Evolutionary conservation across 2,888 invertebrate genomes (phyloP).

Genomic region (Drosophila seclusa): DNA sequence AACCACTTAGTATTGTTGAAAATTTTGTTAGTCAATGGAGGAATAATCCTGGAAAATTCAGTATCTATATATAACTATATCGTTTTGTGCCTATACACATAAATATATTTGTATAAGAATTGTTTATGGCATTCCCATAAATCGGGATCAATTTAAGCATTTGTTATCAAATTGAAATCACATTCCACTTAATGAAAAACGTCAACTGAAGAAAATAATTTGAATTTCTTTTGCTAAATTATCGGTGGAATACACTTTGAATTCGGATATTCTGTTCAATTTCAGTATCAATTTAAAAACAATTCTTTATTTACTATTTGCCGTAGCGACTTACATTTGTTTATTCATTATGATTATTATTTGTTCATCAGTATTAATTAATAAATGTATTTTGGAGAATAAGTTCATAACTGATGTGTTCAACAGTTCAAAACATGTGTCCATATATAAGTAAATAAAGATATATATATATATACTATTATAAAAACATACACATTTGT

Average conservation of each 20-base stretch:
- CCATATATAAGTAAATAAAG: not conserved
- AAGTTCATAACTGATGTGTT: not conserved
- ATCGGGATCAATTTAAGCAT: too few relatives aligned
- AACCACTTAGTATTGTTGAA: not conserved
- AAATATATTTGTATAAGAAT: not conserved
- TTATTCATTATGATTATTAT: constrained; percentile 7
- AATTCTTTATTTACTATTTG: constrained; percentile 59
- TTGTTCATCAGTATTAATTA: constrained; percentile 23
- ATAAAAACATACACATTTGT: constrained; percentile 35
- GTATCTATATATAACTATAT: not conserved
- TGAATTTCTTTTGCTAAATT: not conserved
- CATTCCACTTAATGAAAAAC: not conserved
- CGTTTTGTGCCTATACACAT: not conserved
- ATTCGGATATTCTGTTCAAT: not conserved
- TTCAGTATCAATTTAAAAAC: constrained; percentile 48
- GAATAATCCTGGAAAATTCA: not conserved
- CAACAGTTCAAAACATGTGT: not conserved
- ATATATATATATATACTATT: not conserved
- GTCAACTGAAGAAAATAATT: not conserved
- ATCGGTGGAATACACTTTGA: not conserved
- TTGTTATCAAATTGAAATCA: not conserved
- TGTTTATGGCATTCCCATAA: too few relatives aligned
- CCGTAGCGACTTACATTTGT: constrained; percentile 31
- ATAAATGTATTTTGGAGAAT: constrained; percentile 37
- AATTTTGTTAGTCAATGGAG: not conserved